Conservation (phyloP, 2,797 vertebrate genomes). For the Cetoscarus ocellatus region DNA sequence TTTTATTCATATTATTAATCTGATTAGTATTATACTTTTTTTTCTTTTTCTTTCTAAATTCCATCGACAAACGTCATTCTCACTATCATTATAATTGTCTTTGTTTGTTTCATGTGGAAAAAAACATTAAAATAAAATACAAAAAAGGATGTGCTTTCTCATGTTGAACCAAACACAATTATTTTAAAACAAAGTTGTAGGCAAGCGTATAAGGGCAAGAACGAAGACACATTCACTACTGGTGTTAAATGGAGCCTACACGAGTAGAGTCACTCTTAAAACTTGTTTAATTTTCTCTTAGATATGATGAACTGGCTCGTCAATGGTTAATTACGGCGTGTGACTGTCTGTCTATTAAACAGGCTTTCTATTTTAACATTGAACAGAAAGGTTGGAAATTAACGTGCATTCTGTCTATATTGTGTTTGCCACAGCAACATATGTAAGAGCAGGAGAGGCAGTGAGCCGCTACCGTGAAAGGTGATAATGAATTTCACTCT, state of each 20-base stretch:
- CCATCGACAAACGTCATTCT: too few relatives aligned
- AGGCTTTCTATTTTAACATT: conserved; percentile 2
- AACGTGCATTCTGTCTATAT: conserved; percentile 6
- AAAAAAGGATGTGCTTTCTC: too few relatives aligned
- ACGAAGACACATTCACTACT: conserved; percentile 48
- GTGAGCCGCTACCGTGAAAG: conserved; percentile 5
- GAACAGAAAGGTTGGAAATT: conserved; percentile 15
- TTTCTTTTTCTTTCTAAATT: too few relatives aligned
- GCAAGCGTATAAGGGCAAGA: conserved; percentile 21
- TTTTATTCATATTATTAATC: too few relatives aligned
- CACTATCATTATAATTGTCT: too few relatives aligned
- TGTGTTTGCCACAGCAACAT: neutral
- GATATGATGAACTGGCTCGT: conserved; percentile 29
- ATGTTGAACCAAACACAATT: too few relatives aligned
- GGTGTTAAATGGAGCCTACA: too few relatives aligned
- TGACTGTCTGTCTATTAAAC: conserved; percentile 5
- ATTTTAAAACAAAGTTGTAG: conserved; percentile 25
- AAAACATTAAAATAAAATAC: too few relatives aligned
- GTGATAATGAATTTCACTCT: conserved; percentile 25
- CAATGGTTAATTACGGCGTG: neutral
- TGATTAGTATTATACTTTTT: too few relatives aligned
- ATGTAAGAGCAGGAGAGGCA: conserved; percentile 22
- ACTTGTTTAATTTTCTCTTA: conserved; percentile 32
- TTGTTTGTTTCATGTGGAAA: too few relatives aligned
- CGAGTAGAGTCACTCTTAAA: too few relatives aligned